Percentiles rank a stretch among this genome's conserved stretches.
phyloP scores from a whole-genome alignment of 2,113 vertebrate species.

The Chaetodon trifascialis region DNA sequence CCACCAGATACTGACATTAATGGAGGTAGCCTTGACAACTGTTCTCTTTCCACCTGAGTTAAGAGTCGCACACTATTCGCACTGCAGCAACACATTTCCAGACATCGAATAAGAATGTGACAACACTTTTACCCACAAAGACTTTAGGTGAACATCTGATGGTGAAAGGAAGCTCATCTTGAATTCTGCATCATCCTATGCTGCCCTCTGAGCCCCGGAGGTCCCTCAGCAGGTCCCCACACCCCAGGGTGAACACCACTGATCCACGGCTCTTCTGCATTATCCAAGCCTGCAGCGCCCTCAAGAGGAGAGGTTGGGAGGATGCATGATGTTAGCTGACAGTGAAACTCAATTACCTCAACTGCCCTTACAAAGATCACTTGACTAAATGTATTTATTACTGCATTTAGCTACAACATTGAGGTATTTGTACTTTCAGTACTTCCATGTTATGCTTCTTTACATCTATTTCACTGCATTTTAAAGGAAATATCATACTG shows the following conservation, averaged over 20 bases:
- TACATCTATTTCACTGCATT: neutral
- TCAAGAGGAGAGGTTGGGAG: constrained; percentile 36
- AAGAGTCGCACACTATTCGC: neutral
- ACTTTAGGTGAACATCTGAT: neutral
- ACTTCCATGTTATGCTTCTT: neutral
- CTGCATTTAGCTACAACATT: neutral
- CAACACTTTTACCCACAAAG: neutral
- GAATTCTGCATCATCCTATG: neutral
- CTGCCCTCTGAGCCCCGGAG: neutral
- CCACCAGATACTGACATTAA: constrained; percentile 47
- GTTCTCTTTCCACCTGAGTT: constrained; percentile 1
- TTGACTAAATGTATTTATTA: neutral
- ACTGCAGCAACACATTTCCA: neutral
- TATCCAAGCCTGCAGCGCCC: constrained; percentile 35
- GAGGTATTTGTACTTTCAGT: neutral
- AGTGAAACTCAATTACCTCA: neutral
- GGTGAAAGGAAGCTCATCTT: neutral
- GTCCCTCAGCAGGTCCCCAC: neutral
- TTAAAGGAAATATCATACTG: neutral
- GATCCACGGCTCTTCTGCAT: neutral
- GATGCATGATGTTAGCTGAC: constrained; percentile 1
- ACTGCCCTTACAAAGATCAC: too few relatives aligned
- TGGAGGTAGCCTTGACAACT: constrained; percentile 34
- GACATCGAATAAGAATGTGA: rapidly evolving
- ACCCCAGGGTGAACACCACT: constrained; percentile 5